Conservation (phyloP, 2,888 invertebrate genomes). For the Drosophila picticornis region DNA sequence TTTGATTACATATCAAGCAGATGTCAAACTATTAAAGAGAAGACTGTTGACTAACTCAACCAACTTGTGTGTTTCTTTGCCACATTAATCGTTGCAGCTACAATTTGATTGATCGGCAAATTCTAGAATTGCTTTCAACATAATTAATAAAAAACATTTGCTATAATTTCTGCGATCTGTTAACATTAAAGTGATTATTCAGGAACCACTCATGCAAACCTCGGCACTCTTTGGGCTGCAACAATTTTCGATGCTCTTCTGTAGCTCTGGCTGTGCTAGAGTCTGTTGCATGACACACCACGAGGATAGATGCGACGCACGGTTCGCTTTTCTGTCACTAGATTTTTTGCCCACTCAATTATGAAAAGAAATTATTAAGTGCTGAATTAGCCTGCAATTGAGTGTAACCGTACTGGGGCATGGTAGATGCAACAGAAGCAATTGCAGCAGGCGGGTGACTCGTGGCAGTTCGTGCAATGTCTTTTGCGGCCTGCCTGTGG, state of each 20-base stretch:
- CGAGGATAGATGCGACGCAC: slow-evolving; percentile 29
- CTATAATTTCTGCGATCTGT: background rate
- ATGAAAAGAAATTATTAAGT: slow-evolving; percentile 81
- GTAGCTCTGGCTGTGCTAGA: slow-evolving; percentile 17
- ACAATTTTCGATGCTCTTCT: slow-evolving; percentile 17
- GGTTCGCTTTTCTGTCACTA: slow-evolving; percentile 34
- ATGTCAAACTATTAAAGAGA: background rate
- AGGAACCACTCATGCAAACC: slow-evolving; percentile 28
- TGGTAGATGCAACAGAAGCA: slow-evolving; percentile 2
- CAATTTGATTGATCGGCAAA: background rate
- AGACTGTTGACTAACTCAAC: background rate
- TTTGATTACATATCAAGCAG: background rate
- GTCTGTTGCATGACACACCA: slow-evolving; percentile 41
- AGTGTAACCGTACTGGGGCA: slow-evolving; percentile 57
- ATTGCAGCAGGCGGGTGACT: slow-evolving; percentile 10
- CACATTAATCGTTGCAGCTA: background rate
- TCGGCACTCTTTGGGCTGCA: slow-evolving; percentile 16
- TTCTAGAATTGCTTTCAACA: background rate
- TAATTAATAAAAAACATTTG: background rate
- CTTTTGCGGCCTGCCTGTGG: slow-evolving; percentile 63
- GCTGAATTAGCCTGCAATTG: slow-evolving; percentile 82
- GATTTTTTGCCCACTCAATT: slow-evolving; percentile 63
- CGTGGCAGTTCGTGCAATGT: slow-evolving; percentile 53
- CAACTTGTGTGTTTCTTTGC: background rate
- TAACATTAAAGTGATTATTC: background rate